These are phyloP conservation scores for Heliconius hewitsoni DNA, from an alignment of 1,140 invertebrate species.

Conservation along the genomic window DNA sequence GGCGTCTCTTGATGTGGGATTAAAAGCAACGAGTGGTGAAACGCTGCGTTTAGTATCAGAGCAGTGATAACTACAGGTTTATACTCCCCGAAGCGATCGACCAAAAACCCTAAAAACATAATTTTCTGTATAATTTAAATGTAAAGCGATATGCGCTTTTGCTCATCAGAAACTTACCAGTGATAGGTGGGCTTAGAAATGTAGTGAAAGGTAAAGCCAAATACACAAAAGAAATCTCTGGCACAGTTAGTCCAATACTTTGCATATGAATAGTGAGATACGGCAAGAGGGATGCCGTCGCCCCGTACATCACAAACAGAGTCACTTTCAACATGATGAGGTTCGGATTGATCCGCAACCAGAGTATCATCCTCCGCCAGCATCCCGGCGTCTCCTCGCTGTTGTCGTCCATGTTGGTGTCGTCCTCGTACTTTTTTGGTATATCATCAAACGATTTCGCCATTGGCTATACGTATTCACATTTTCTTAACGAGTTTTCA, in stretches of 20 bases:
- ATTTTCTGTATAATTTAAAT: slow-evolving; percentile 24
- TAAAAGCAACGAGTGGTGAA: slow-evolving; percentile 87
- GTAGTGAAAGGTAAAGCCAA: slow-evolving; percentile 90
- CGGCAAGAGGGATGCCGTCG: slow-evolving; percentile 89
- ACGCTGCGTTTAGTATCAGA: slow-evolving; percentile 86
- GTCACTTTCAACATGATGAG: slow-evolving; percentile 89
- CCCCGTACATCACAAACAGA: slow-evolving; percentile 90
- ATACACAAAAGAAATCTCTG: slow-evolving; percentile 92
- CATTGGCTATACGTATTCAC: slow-evolving; percentile 59
- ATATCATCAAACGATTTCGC: slow-evolving; percentile 61
- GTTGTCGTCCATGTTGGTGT: slow-evolving; percentile 64
- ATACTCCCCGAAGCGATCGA: slow-evolving; percentile 91
- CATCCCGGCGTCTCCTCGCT: slow-evolving; percentile 58
- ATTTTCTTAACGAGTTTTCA: slow-evolving; percentile 53
- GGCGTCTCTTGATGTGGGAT: slow-evolving; percentile 89
- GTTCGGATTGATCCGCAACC: slow-evolving; percentile 85
- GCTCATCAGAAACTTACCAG: slow-evolving; percentile 82
- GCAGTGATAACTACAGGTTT: slow-evolving; percentile 89
- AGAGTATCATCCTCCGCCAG: slow-evolving; percentile 56
- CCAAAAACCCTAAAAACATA: slow-evolving; percentile 85
- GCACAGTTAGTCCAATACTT: slow-evolving; percentile 90
- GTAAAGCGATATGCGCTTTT: neutral
- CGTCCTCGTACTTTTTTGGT: slow-evolving; percentile 70
- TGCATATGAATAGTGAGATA: slow-evolving; percentile 94
- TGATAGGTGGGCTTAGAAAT: slow-evolving; percentile 89